Conservation (phyloP, 2,888 invertebrate species). For the Pollenia amentaria region DNA sequence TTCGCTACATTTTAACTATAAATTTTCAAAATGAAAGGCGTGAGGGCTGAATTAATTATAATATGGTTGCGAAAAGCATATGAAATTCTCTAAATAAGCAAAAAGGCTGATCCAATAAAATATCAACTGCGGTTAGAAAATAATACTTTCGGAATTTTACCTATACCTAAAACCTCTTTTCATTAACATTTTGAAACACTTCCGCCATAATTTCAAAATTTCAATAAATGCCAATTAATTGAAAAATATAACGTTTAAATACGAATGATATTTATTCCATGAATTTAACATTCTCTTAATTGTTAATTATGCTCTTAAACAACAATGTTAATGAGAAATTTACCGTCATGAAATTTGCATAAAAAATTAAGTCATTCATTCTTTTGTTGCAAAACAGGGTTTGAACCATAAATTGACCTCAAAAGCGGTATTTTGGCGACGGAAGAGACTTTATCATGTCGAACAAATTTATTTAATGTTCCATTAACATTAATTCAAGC, state of each 20-base stretch:
- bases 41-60: too few species aligned
- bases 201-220: slow-evolving; percentile 7
- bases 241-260: background rate
- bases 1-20: too few species aligned
- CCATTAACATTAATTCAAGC: slow-evolving; percentile 49
- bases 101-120: too few species aligned
- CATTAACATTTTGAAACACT: background rate
- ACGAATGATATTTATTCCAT: slow-evolving; percentile 15
- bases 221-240: background rate
- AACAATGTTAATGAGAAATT: slow-evolving; percentile 23
- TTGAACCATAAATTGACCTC: background rate
- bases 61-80: too few species aligned
- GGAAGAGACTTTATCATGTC: slow-evolving; percentile 38
- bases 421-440: slow-evolving; percentile 48
- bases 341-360: slow-evolving; percentile 48
- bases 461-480: slow-evolving; percentile 64
- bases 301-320: slow-evolving; percentile 36
- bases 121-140: too few species aligned
- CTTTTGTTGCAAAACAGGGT: background rate
- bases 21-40: too few species aligned
- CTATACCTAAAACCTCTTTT: too few species aligned
- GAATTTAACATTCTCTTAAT: slow-evolving; percentile 32
- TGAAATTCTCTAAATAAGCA: too few species aligned
- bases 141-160: too few species aligned
- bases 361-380: slow-evolving; percentile 60